Percentiles rank a stretch among this genome's conserved stretches.
Evolutionary conservation across 2,113 vertebrate species (phyloP).

Genomic region (Eulacestoma nigropectus): DNA sequence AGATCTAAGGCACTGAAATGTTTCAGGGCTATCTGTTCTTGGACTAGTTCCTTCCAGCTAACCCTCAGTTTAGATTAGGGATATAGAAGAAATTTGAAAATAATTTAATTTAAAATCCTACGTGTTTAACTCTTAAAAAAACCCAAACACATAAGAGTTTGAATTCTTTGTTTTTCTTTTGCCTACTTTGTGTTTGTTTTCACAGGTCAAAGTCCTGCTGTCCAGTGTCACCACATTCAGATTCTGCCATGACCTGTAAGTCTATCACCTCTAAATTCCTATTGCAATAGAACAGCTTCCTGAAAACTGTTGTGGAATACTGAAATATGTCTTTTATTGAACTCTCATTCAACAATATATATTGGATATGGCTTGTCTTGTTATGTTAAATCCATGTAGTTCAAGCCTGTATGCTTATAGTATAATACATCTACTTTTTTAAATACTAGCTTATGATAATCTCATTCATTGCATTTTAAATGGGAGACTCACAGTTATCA

Average conservation of each 20-base stretch:
- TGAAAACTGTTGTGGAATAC: not conserved
- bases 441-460: not conserved
- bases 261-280: slow-evolving; percentile 25
- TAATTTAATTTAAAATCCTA: not conserved
- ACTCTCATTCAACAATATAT: not conserved
- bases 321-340: not conserved
- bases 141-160: not conserved
- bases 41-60: not conserved
- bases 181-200: slow-evolving; percentile 46
- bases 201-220: slow-evolving; percentile 14
- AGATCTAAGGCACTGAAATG: not conserved
- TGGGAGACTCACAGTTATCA: not conserved
- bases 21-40: not conserved
- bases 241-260: not conserved
- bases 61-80: not conserved
- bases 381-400: not conserved
- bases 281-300: not conserved
- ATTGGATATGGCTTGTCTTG: not conserved
- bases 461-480: not conserved
- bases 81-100: not conserved
- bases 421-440: not conserved
- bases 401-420: not conserved
- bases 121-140: not conserved
- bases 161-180: not conserved
- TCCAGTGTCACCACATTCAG: slow-evolving; percentile 21